These are phyloP conservation scores for Chouioia cunea DNA, from an alignment of 2,888 invertebrate genomes.

Conservation along the genomic window DNA sequence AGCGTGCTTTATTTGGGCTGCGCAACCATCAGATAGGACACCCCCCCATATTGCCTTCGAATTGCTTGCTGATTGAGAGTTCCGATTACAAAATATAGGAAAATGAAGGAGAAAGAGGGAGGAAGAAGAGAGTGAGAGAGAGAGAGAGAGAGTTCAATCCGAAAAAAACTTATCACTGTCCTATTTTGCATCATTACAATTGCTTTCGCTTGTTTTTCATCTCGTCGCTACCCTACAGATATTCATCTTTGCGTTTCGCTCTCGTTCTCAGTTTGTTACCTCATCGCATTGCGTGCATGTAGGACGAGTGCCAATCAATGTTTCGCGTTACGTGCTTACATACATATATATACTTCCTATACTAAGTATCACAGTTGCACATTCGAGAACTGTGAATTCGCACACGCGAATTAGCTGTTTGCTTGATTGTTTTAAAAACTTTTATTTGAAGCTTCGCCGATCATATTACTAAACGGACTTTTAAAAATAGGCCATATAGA, in stretches of 20 bases:
- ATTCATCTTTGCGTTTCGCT: neutral
- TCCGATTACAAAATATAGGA: constrained; percentile 55
- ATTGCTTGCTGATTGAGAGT: constrained; percentile 66
- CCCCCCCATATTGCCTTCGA: constrained; percentile 63
- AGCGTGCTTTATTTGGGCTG: too few species aligned
- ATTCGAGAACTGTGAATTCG: too few species aligned
- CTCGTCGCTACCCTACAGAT: neutral
- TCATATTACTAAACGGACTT: too few species aligned
- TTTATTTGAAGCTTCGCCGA: neutral
- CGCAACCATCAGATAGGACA: too few species aligned
- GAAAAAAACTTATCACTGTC: constrained; percentile 15
- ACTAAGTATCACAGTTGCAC: too few species aligned
- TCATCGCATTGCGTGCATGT: constrained; percentile 6
- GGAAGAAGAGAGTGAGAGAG: constrained; percentile 6
- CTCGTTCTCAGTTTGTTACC: neutral
- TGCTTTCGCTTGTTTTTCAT: constrained; percentile 20
- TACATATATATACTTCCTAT: too few species aligned
- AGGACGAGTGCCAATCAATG: constrained; percentile 14
- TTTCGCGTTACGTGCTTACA: neutral
- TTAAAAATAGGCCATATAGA: too few species aligned
- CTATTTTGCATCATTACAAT: constrained; percentile 45
- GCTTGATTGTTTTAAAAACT: neutral
- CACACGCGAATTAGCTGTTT: constrained; percentile 6
- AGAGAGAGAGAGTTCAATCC: neutral
- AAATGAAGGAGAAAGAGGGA: constrained; percentile 27